Evolutionary conservation across 2,888 invertebrate species (phyloP).

Genomic region (Netelia virgata): DNA sequence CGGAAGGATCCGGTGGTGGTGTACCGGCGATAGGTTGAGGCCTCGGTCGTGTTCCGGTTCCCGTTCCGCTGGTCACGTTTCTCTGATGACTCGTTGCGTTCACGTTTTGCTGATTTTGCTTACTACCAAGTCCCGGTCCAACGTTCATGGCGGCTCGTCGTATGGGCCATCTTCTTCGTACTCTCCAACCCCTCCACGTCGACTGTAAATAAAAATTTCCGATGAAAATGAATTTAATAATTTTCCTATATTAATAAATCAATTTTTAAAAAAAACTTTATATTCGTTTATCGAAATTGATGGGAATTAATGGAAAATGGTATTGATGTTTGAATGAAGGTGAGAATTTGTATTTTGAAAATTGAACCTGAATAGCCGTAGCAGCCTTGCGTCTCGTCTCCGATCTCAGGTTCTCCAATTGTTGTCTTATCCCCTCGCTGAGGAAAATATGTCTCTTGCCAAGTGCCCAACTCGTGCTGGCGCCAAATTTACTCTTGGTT

Average conservation of each 20-base stretch:
- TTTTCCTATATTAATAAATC: not conserved
- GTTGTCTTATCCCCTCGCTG: slow-evolving; percentile 96
- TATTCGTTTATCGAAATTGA: not conserved
- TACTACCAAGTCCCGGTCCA: slow-evolving; percentile 78
- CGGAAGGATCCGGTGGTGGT: slow-evolving; percentile 92
- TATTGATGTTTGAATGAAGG: too few relatives aligned
- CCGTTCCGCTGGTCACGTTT: slow-evolving; percentile 78
- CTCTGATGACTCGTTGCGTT: slow-evolving; percentile 80
- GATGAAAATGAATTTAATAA: not conserved
- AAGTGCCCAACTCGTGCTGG: slow-evolving; percentile 92
- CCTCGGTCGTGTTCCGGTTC: slow-evolving; percentile 89
- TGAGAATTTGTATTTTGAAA: too few relatives aligned
- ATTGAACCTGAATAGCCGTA: slow-evolving; percentile 89
- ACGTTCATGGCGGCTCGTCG: slow-evolving; percentile 82
- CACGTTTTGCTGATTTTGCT: slow-evolving; percentile 77
- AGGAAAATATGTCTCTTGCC: slow-evolving; percentile 97
- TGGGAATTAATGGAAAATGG: not conserved
- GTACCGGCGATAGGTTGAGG: slow-evolving; percentile 97
- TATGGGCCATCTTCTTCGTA: slow-evolving; percentile 89
- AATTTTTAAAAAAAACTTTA: not conserved
- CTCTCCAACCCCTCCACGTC: slow-evolving; percentile 93
- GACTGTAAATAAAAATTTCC: slow-evolving; percentile 84
- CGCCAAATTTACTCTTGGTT: slow-evolving; percentile 84
- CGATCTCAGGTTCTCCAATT: slow-evolving; percentile 92
- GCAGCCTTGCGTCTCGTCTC: slow-evolving; percentile 93